phyloP scores from a whole-genome alignment of 2,797 vertebrate genomes.

The Micromesistius poutassou region DNA sequence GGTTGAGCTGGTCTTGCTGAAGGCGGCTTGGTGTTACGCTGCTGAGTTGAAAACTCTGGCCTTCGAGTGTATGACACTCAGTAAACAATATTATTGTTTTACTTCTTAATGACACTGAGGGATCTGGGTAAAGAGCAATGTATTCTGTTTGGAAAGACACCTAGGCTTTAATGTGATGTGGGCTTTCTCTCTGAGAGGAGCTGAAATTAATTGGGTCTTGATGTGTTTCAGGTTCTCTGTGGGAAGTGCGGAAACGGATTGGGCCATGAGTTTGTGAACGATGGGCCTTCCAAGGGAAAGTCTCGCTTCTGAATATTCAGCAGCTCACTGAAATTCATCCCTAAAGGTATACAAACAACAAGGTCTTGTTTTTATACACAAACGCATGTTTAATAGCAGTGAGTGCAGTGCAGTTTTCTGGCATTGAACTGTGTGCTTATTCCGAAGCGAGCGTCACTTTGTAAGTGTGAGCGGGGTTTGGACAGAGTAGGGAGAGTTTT shows the following conservation, averaged over 20 bases:
- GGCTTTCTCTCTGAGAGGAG: neutral
- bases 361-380: neutral
- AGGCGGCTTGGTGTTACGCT: neutral
- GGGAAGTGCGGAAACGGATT: conserved; percentile 69
- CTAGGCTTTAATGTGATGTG: neutral
- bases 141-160: neutral
- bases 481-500: neutral
- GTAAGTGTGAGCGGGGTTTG: neutral
- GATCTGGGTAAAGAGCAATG: neutral
- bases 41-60: neutral
- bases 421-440: neutral
- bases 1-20: neutral
- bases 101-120: neutral
- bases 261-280: conserved; percentile 92
- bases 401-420: neutral
- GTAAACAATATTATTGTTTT: too few relatives aligned
- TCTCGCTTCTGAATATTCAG: conserved; percentile 99
- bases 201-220: neutral
- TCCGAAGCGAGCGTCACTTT: neutral
- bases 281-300: conserved; percentile 78
- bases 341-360: conserved; percentile 77
- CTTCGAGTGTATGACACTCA: too few relatives aligned
- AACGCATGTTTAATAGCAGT: neutral
- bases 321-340: conserved; percentile 89
- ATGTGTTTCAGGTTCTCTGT: conserved; percentile 54